Evolutionary conservation across 1,140 invertebrate genomes (phyloP).

Genomic region (Atta colombica): DNA sequence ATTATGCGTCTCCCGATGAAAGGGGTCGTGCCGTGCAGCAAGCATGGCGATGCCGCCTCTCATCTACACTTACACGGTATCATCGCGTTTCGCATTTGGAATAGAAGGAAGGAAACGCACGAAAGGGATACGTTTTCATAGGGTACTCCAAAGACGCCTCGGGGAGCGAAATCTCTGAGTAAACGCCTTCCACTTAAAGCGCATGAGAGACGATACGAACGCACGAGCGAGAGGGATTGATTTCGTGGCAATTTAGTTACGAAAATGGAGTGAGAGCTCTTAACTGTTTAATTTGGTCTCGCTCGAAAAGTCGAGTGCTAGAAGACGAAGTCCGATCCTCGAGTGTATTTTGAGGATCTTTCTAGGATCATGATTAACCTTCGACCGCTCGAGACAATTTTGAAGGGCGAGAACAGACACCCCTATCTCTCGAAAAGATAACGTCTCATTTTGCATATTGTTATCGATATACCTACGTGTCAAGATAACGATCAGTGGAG

Average conservation of each 20-base stretch:
- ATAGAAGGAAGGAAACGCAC: slow-evolving; percentile 3
- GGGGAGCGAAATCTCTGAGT: slow-evolving; percentile 10
- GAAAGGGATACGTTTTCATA: slow-evolving; percentile 38
- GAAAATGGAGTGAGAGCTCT: slow-evolving; percentile 60
- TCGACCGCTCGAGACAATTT: slow-evolving; percentile 33
- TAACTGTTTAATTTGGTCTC: slow-evolving; percentile 65
- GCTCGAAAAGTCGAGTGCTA: slow-evolving; percentile 23
- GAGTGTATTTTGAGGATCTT: slow-evolving; percentile 20
- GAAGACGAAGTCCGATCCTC: slow-evolving; percentile 32
- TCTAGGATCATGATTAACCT: slow-evolving; percentile 26
- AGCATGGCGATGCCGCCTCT: slow-evolving; percentile 7
- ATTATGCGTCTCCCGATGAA: slow-evolving; percentile 41
- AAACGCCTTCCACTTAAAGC: slow-evolving; percentile 21
- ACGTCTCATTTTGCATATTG: slow-evolving; percentile 16
- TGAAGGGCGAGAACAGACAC: background rate
- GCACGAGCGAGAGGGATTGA: slow-evolving; percentile 52
- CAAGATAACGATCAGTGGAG: slow-evolving; percentile 34
- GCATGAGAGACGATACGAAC: slow-evolving; percentile 4
- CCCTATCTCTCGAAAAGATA: background rate
- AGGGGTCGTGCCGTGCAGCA: background rate
- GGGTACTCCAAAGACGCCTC: background rate
- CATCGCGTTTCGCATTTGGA: background rate
- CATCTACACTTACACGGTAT: background rate
- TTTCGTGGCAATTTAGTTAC: slow-evolving; percentile 69
- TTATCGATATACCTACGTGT: slow-evolving; percentile 22